Base-by-base conservation (phyloP, 2,797 vertebrate species). In the Acanthurus lineatus region DNA sequence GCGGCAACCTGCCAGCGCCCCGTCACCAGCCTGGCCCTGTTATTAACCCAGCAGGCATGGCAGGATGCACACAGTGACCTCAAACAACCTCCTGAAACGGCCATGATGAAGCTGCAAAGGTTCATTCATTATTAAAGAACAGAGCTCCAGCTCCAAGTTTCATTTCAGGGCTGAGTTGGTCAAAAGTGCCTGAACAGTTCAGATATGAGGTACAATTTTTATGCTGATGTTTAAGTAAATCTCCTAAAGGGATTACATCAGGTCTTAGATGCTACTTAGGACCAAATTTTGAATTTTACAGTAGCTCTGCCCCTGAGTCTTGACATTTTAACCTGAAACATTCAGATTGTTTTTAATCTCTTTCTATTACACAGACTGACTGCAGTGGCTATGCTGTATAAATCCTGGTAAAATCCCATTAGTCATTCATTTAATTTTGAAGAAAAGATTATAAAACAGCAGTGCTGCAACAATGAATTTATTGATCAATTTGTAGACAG, bases 11-110 rank as follows among this genome's bases (percentile, higher is more conserved):
- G 90, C 92, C 92, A 91, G 84, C 68, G 20, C 87, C 53, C 79
- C 51, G 69, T 92, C 87, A 94, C 88, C 90, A 77, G 84, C 61
- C 88, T 80, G 84, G 71, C 83, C 88, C 91, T 92, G 92, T 92
- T 89, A 93, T 93, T 93, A 93, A 89, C 83, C 87, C 84, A 86
- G 84, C 82, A 86, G 79, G 71, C 83, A 90, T 82, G 83, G 88
- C 86, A 88, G 77, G 64, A 74, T 3, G 76, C 86, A 79, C 76
- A 38, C 81, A 56, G 76, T 83, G 89, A 91, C 92, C 92, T 92
- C 89, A 90, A 70, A 70, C 85, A 86, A 92, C 92, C 88, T 92
- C 76, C 28, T 12, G 44, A 80, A 22, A 61, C 20, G 2, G 67
- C 73, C 64, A 45, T 48, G 68, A 76, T 75, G 56, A 77, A 78